Evolutionary conservation across 2,797 vertebrate genomes (phyloP).

Genomic region (Euphonia xanthogaster): DNA sequence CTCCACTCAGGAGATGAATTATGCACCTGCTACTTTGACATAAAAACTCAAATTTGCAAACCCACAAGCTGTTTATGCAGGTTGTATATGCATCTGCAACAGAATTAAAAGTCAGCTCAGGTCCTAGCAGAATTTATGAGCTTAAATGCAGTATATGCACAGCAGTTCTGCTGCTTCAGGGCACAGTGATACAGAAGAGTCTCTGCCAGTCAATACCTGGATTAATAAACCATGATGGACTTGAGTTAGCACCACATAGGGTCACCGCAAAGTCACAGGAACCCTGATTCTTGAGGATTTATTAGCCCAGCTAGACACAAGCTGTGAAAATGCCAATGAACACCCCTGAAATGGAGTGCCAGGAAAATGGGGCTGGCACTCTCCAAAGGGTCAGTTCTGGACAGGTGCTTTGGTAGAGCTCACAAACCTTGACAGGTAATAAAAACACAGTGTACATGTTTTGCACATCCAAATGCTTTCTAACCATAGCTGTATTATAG

Average conservation of each 20-base stretch:
- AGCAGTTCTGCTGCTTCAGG: neutral
- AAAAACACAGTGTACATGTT: neutral
- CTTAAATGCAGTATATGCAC: neutral
- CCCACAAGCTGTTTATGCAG: neutral
- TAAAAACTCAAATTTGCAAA: neutral
- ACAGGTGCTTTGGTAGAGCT: neutral
- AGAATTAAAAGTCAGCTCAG: neutral
- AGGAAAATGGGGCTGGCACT: neutral
- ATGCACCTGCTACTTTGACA: neutral
- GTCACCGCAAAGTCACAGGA: neutral
- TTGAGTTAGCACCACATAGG: neutral
- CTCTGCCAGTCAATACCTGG: neutral
- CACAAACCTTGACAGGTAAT: neutral
- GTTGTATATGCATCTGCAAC: neutral
- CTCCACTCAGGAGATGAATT: neutral
- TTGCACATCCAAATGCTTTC: neutral
- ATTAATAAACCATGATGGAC: slow-evolving; percentile 4
- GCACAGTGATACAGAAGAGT: neutral
- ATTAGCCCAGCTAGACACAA: neutral
- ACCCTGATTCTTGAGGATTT: neutral
- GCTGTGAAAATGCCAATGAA: neutral
- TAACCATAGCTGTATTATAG: neutral
- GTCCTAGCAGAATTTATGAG: slow-evolving; percentile 8
- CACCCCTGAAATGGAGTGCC: neutral
- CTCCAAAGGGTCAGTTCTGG: neutral